These are phyloP conservation scores for Calcarius lapponicus DNA, from an alignment of 2,797 vertebrate species.

Conservation along the genomic window DNA sequence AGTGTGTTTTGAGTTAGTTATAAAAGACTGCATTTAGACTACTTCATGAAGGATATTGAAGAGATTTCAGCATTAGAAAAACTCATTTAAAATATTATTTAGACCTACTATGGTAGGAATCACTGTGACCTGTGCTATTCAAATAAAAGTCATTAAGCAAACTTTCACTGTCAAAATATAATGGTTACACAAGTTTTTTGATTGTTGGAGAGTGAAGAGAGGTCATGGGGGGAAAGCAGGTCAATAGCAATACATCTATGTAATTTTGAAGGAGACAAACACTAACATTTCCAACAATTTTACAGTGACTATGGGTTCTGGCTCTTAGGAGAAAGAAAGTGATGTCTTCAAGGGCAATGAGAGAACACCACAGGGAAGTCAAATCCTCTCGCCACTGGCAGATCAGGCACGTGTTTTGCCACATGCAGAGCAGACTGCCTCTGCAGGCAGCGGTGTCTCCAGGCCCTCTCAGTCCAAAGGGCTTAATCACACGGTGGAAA, in stretches of 20 bases:
- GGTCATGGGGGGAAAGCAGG: background rate
- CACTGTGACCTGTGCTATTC: background rate
- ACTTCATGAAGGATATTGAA: background rate
- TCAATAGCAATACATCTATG: background rate
- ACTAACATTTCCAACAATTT: background rate
- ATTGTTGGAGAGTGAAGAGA: background rate
- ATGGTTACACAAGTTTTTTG: background rate
- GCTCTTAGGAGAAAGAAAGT: background rate
- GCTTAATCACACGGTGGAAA: background rate
- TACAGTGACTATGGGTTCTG: background rate
- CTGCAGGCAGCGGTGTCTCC: background rate
- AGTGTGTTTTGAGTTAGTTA: background rate
- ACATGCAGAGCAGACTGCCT: background rate
- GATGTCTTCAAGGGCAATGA: background rate
- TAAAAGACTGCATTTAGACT: background rate
- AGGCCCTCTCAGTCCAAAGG: background rate
- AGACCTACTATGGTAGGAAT: background rate
- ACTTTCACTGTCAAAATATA: background rate
- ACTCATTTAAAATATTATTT: background rate
- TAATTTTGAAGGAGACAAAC: background rate
- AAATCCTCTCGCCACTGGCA: background rate
- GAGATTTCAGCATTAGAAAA: constrained; percentile 18
- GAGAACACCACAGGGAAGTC: background rate
- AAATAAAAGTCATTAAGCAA: background rate
- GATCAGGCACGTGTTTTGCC: background rate